These are phyloP conservation scores for Varroa destructor DNA, from an alignment of 1,140 invertebrate species.

Conservation along the genomic window DNA sequence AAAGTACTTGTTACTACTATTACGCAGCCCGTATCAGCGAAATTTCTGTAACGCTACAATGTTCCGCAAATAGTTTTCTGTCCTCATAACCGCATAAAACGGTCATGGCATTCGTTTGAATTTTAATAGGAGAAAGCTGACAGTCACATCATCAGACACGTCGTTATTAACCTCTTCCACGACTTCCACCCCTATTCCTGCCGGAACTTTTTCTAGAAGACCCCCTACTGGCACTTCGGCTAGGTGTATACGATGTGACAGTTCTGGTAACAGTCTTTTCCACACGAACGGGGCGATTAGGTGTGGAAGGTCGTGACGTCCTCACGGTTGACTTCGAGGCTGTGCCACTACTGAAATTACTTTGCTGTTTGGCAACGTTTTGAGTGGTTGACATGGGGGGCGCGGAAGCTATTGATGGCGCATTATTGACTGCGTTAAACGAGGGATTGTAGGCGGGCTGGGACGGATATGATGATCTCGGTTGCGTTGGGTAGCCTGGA, in stretches of 20 bases:
- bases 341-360: not conserved
- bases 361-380: not conserved
- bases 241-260: not conserved
- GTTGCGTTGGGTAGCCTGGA: not conserved
- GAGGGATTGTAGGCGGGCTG: conserved; percentile 7
- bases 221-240: not conserved
- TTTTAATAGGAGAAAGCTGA: no score
- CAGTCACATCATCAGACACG: no score
- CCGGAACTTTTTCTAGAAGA: not conserved
- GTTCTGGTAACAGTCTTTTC: conserved; percentile 3
- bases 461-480: not conserved
- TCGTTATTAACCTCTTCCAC: not conserved
- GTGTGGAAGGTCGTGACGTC: not conserved
- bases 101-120: no score
- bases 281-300: not conserved
- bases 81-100: no score
- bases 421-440: not conserved
- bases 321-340: not conserved
- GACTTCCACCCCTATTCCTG: not conserved
- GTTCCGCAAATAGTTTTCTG: no score
- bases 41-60: no score
- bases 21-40: no score
- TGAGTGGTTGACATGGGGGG: not conserved
- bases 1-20: no score
- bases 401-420: not conserved